phyloP scores from a whole-genome alignment of 2,888 invertebrate species.

The Diplolepis rosae region DNA sequence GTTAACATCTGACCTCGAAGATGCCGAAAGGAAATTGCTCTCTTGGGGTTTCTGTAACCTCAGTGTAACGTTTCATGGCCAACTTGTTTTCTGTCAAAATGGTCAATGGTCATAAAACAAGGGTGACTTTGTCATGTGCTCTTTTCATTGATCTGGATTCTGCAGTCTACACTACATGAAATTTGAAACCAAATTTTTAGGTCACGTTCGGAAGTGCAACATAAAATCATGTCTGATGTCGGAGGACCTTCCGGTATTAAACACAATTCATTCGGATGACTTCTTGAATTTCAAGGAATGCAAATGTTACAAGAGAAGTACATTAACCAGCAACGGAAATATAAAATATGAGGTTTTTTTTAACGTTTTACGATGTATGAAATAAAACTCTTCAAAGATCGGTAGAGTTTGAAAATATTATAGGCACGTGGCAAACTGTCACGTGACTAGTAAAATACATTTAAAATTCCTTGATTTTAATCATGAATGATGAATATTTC shows the following conservation, averaged over 20 bases:
- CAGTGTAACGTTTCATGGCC: conserved; percentile 20
- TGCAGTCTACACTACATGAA: conserved; percentile 2
- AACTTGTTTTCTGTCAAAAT: conserved; percentile 25
- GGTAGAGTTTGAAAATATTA: too few relatives aligned
- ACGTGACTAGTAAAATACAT: too few relatives aligned
- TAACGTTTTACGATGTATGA: too few relatives aligned
- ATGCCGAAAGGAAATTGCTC: conserved; percentile 17
- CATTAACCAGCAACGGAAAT: conserved; percentile 17
- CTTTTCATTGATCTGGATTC: not conserved
- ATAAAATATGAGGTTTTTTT: not conserved
- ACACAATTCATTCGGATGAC: not conserved
- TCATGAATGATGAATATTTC: too few relatives aligned
- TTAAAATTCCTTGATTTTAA: too few relatives aligned
- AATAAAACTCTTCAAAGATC: too few relatives aligned
- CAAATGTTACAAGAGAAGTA: not conserved
- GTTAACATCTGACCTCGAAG: conserved; percentile 12
- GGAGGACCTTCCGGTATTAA: not conserved
- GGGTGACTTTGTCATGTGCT: conserved; percentile 23
- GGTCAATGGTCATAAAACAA: conserved; percentile 25
- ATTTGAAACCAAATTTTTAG: conserved; percentile 5
- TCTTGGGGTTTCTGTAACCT: conserved; percentile 16
- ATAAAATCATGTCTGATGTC: not conserved
- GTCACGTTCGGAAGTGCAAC: conserved; percentile 17
- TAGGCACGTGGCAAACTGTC: too few relatives aligned
- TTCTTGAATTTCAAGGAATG: not conserved